Percentiles rank a stretch among this genome's conserved stretches.
phyloP scores from a whole-genome alignment of 1,140 invertebrate species.

The Micrasema longulum region DNA sequence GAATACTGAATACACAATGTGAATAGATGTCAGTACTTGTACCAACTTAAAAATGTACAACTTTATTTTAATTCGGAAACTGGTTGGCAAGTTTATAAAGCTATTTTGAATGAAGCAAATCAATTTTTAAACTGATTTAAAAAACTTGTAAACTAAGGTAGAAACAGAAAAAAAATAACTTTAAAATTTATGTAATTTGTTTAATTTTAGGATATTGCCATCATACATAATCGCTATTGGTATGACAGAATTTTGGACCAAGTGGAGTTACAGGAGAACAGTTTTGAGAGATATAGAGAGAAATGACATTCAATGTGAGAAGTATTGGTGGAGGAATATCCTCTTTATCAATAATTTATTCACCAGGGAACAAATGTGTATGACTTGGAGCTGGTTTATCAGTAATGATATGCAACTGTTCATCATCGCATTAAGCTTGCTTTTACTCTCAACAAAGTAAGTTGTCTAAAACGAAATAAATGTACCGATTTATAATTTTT shows the following conservation, averaged over 20 bases:
- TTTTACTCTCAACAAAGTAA: slow-evolving; percentile 70
- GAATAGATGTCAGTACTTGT: neutral
- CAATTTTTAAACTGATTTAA: neutral
- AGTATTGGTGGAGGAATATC: slow-evolving; percentile 76
- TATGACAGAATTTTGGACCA: slow-evolving; percentile 65
- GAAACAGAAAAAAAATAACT: neutral
- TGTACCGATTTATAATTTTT: too few species aligned
- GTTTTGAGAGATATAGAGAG: slow-evolving; percentile 66
- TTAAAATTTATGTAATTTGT: neutral
- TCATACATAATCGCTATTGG: slow-evolving; percentile 69
- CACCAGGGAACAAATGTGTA: slow-evolving; percentile 70
- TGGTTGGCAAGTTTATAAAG: neutral
- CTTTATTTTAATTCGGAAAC: neutral
- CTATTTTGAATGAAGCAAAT: neutral
- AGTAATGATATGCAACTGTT: slow-evolving; percentile 87
- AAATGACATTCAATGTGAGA: slow-evolving; percentile 65
- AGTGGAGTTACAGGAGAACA: slow-evolving; percentile 65
- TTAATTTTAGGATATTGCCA: slow-evolving; percentile 64
- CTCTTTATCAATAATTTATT: slow-evolving; percentile 75
- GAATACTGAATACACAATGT: neutral
- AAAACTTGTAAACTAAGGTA: neutral
- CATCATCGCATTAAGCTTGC: slow-evolving; percentile 66
- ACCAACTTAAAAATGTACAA: too few species aligned
- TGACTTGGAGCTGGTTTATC: slow-evolving; percentile 87
- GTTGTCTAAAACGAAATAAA: too few species aligned